Base-by-base conservation (phyloP, 1,140 invertebrate species). In the Lysiphlebus fabarum region DNA sequence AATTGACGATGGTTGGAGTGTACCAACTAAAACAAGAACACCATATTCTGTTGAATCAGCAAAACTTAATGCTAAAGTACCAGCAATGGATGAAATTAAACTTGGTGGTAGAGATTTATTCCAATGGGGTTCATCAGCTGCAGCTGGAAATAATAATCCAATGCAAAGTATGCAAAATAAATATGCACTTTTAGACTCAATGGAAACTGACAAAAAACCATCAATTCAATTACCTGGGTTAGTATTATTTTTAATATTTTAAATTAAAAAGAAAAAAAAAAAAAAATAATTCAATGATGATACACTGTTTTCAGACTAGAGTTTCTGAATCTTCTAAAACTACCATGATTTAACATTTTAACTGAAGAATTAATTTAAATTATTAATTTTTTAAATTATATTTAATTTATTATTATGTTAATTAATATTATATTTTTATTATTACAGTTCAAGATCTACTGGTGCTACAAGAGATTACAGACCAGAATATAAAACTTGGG, bases 61-160 rank as follows among this genome's bases (percentile, higher is more conserved):
- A 4, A 84, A 83, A 67, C 68, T 85, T 11, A 83, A 79, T 58
- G 73, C 72, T 57, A 82, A 79, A 71, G 70, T 75, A 48, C 75
- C 76, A 41, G 58, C 69, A 7, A 70, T 75, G 57, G 79, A 82
- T 43, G 78, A 81, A 61, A 61, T 78, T 47, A 71, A 72, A 60
- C 64, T 84, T 37, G 82, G 82, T 7, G 74, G 66, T 48, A 71
- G 72, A 59, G 66, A 65, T 4, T 63, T 64, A 56, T 83, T 77
- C 51, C 58, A 71, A 44, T 78, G 67, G 56, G 68, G 70, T 36
- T 33, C 34, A 51, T 64, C 64, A 33, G 64, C 64, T 59, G 69
- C 62, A 5, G 37, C 50, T 54, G 40, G 17, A 61, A 67, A 34
- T 70, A 70, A 55, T 48, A n/a, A 70, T 11, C 57, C 68, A 47